Conservation (phyloP, 2,888 invertebrate genomes). For the Nasonovia ribisnigri region DNA sequence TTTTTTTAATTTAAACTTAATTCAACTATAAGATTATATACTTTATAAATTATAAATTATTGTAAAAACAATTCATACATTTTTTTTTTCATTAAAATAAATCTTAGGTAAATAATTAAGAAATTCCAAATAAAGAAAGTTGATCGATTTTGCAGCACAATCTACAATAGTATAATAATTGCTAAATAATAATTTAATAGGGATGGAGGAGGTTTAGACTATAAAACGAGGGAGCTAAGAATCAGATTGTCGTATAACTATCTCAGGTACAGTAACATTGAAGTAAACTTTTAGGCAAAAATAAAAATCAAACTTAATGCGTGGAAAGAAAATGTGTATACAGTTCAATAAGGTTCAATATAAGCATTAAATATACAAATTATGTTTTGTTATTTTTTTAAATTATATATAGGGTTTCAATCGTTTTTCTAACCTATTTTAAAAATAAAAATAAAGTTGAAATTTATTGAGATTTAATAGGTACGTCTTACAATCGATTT, state of each 20-base stretch:
- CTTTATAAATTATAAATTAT: background rate
- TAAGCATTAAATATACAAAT: slow-evolving; percentile 18
- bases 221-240: background rate
- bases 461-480: background rate
- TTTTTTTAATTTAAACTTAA: background rate
- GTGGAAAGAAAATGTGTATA: background rate
- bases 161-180: slow-evolving; percentile 7
- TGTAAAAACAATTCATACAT: background rate
- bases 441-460: background rate
- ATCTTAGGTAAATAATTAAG: background rate
- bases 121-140: background rate
- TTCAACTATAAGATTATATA: no score
- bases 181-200: background rate
- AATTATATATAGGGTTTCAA: background rate
- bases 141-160: background rate
- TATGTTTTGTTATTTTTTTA: background rate
- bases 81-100: background rate
- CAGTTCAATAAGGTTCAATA: no score
- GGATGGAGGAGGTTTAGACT: background rate
- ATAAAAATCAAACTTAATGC: slow-evolving; percentile 5
- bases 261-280: background rate
- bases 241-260: background rate
- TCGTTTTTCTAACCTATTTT: background rate
- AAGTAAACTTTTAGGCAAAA: background rate
- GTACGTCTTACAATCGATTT: background rate